Base-by-base conservation (phyloP, 2,888 invertebrate genomes). In the Andrena fulva region DNA sequence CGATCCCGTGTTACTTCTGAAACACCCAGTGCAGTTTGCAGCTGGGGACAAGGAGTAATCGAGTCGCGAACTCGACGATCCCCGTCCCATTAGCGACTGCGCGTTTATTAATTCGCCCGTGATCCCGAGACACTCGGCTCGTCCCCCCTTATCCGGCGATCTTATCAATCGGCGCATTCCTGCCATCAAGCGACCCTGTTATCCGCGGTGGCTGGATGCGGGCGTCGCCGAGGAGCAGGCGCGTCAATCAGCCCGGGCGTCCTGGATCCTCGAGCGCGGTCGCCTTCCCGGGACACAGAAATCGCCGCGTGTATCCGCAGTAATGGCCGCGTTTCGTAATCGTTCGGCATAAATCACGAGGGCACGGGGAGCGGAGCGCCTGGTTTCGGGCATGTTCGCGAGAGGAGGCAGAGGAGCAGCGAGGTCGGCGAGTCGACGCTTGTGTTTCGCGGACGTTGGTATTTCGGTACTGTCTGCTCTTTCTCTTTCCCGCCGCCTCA, bases 391-490 rank as follows among this genome's bases (percentile, higher is more conserved):
- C 31, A 35, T 24, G 52, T 54, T 70, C 52, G 68, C 48, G 59
- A 62, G 56, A 63, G 62, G 50, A 29, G 16, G 73, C 29, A 29
- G 77, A 60, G 31, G 50, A 50, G 68, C 52, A 68, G 79, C 77
- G 85, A 84, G 86, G 78, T 76, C 75, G 79, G 67, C 86, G 70
- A 85, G 84, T 80, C 78, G 77, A 80, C 80, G 85, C 72, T 89
- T 80, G 82, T 90, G 83, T 90, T 90, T 89, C 87, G 86, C 87
- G 90, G 86, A 87, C 89, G 85, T 89, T 90, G 89, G 81, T 90
- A 89, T 89, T 90, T 90, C 89, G 85, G 83, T 88, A 80, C 82
- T 60, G 77, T 80, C 76, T 77, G 71, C 69, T 78, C 73, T 79
- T 67, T 78, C 79, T 71, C 59, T 52, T 20, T 72, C 73, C 29